These are phyloP conservation scores for Onychomys arenicola DNA, from an alignment of 2,797 vertebrate species.

Conservation along the genomic window DNA sequence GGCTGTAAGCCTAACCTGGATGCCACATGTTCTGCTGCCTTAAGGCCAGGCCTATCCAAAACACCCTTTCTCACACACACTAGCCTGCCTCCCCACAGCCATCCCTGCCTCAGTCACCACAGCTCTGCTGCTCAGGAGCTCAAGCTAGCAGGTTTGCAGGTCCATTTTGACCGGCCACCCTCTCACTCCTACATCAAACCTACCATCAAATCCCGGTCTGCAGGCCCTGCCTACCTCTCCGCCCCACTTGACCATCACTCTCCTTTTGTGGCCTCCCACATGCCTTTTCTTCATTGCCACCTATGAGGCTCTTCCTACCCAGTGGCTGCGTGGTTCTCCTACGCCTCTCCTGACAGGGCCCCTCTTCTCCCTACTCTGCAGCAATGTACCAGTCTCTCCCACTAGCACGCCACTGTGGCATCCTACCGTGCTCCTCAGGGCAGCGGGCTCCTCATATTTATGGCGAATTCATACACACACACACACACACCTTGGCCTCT, in stretches of 20 bases:
- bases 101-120: background rate
- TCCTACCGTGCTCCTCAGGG: background rate
- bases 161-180: background rate
- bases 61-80: no score
- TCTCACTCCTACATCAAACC: no score
- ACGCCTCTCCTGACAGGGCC: background rate
- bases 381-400: background rate
- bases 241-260: accelerated
- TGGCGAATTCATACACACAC: background rate
- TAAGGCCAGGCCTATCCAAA: background rate
- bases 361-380: background rate
- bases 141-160: accelerated
- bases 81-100: background rate
- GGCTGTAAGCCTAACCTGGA: no score
- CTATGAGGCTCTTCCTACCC: background rate
- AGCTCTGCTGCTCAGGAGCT: accelerated
- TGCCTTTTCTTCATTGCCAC: background rate
- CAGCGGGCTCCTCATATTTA: accelerated
- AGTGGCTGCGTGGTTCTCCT: background rate
- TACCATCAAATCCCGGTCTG: background rate
- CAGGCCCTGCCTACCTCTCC: background rate
- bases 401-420: background rate
- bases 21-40: no score
- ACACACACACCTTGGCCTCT: background rate
- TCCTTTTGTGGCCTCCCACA: accelerated